Evolutionary conservation across 2,113 vertebrate species (phyloP).

Genomic region (Neodon shergylaensis): DNA sequence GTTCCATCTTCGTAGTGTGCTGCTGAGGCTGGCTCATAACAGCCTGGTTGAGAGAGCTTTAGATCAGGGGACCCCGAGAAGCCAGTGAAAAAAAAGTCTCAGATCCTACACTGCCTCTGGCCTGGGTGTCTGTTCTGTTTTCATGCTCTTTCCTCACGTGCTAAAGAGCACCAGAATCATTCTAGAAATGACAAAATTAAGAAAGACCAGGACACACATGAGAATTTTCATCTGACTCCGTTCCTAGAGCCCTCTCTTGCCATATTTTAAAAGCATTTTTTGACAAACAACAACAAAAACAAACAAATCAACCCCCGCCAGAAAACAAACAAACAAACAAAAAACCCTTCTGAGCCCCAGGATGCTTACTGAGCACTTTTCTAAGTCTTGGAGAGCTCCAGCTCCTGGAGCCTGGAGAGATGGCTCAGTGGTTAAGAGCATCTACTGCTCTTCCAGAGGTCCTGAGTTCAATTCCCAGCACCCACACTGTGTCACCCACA

Average conservation of each 20-base stretch:
- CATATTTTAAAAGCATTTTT: neutral
- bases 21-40: neutral
- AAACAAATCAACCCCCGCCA: too few species aligned
- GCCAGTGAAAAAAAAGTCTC: neutral
- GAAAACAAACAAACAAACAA: too few species aligned
- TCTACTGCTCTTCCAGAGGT: neutral
- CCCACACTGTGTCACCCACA: neutral
- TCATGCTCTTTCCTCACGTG: neutral
- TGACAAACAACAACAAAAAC: neutral
- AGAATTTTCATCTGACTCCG: neutral
- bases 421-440: neutral
- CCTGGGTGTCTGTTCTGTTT: neutral
- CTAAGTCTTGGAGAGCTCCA: neutral
- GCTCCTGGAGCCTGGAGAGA: neutral
- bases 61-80: too few species aligned
- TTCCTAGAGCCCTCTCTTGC: neutral
- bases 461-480: neutral
- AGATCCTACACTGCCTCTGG: neutral
- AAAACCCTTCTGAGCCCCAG: neutral
- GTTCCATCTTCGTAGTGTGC: neutral
- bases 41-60: too few species aligned
- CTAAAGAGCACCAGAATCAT: neutral
- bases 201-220: neutral
- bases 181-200: neutral
- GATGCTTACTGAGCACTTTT: neutral